Percentiles rank a stretch among this genome's conserved stretches.
These are phyloP conservation scores for Geococcyx californianus DNA, from an alignment of 2,113 vertebrate species.

Conservation along the genomic window DNA sequence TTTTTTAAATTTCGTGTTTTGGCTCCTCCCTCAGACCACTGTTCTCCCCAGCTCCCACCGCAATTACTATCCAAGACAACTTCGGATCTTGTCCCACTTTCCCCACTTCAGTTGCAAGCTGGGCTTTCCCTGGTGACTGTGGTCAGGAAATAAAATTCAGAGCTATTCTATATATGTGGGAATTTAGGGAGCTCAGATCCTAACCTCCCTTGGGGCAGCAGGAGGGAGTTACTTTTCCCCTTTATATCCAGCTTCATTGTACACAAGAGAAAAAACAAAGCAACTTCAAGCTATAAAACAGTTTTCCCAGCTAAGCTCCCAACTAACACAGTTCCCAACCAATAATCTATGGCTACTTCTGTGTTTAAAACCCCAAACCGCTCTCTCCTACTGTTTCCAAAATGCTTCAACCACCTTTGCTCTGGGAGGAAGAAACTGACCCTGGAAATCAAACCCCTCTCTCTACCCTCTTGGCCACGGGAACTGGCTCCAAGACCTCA, in stretches of 20 bases:
- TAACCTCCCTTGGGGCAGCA: not conserved
- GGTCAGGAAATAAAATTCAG: conserved; percentile 22
- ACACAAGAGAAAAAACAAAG: not conserved
- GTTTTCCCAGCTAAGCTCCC: not conserved
- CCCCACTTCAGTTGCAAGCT: not conserved
- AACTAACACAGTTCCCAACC: not conserved
- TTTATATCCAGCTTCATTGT: not conserved
- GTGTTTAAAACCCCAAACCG: accelerated
- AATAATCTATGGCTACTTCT: not conserved
- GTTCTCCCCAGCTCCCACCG: not conserved
- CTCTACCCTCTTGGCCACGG: accelerated
- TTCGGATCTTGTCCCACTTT: conserved; percentile 2
- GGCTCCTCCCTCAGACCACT: not conserved
- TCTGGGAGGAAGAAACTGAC: not conserved
- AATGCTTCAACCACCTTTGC: not conserved
- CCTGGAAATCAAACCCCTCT: not conserved
- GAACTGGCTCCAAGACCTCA: not conserved
- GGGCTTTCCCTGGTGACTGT: not conserved
- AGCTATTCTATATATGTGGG: not conserved
- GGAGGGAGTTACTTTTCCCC: not conserved
- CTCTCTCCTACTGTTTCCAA: not conserved
- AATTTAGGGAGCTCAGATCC: not conserved
- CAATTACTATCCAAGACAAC: not conserved
- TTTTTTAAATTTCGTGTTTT: not conserved
- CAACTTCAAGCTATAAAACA: not conserved